These are phyloP conservation scores for Nomada fabriciana DNA, from an alignment of 2,888 invertebrate genomes.

Conservation along the genomic window DNA sequence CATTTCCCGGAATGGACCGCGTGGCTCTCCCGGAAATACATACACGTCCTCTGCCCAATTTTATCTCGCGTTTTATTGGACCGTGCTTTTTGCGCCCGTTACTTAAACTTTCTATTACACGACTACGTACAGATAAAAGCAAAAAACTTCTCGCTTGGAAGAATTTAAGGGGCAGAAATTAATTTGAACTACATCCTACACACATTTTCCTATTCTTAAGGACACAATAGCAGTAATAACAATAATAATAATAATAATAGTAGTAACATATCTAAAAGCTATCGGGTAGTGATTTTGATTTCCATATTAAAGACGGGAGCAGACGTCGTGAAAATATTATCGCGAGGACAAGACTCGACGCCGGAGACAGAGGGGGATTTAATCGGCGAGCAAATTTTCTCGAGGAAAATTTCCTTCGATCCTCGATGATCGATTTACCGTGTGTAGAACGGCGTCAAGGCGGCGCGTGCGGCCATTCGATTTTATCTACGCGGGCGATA, in stretches of 20 bases:
- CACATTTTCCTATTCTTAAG: not conserved
- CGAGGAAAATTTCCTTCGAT: constrained; percentile 32
- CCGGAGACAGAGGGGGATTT: constrained; percentile 18
- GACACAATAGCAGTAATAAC: no score
- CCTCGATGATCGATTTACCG: not conserved
- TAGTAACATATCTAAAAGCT: no score
- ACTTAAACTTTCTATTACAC: not conserved
- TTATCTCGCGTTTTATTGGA: constrained; percentile 32
- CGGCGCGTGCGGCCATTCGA: constrained; percentile 50
- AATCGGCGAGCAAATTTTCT: constrained; percentile 52
- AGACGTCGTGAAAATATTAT: not conserved
- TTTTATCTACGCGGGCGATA: constrained; percentile 62
- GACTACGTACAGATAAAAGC: not conserved
- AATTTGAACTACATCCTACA: not conserved
- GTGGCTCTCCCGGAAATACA: constrained; percentile 13
- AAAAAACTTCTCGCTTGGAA: no score
- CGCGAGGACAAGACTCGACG: not conserved
- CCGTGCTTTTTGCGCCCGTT: not conserved
- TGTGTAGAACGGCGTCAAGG: constrained; percentile 16
- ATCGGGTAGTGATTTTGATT: no score
- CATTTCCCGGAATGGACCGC: constrained; percentile 21
- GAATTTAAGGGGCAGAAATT: no score
- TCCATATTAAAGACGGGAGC: not conserved
- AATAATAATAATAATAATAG: no score
- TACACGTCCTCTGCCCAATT: constrained; percentile 31